Conservation (phyloP, 2,797 vertebrate genomes). For the Picus viridis region DNA sequence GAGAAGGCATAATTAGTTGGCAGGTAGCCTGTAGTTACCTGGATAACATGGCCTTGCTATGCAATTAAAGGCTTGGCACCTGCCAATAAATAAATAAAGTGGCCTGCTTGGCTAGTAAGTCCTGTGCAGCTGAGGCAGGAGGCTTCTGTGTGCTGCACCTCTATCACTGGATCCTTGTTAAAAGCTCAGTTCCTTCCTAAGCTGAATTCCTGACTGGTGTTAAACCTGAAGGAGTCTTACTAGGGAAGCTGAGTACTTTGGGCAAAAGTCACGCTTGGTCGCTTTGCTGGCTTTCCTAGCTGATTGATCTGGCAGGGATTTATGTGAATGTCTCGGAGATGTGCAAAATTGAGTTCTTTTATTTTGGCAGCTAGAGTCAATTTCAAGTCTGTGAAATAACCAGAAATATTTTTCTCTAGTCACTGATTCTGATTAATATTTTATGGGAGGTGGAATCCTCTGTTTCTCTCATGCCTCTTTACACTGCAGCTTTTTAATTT, state of each 20-base stretch:
- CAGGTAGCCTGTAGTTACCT: neutral
- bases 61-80: neutral
- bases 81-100: neutral
- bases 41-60: neutral
- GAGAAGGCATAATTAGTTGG: neutral
- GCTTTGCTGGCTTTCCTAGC: neutral
- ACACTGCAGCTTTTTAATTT: neutral
- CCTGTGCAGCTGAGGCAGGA: neutral
- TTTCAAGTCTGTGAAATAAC: constrained; percentile 12
- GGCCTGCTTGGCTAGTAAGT: neutral
- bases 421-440: neutral
- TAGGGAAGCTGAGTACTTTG: neutral
- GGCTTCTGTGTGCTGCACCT: neutral
- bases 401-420: neutral
- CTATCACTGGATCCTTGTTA: neutral
- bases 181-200: neutral
- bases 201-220: neutral
- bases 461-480: neutral
- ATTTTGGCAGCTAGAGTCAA: neutral
- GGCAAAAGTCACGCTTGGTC: neutral
- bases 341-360: neutral
- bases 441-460: neutral
- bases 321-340: neutral
- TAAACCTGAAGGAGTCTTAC: neutral
- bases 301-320: neutral